A percentile compares a stretch with the other conserved stretches of the same genome.
Evolutionary conservation across 1,140 invertebrate species (phyloP).

Genomic region (Zophobas atratus): DNA sequence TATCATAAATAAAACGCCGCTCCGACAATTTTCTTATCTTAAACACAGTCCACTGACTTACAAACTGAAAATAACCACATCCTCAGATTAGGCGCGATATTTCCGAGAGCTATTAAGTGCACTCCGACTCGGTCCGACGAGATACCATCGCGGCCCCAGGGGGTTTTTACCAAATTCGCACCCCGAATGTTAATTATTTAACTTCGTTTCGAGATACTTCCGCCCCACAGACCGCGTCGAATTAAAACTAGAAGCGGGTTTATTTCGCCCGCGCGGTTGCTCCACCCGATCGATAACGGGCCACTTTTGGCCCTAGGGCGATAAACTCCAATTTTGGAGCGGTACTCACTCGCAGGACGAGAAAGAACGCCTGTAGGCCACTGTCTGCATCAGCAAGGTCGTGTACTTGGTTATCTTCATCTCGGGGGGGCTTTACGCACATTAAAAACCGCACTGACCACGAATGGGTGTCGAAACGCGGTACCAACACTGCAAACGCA

Average conservation of each 20-base stretch:
- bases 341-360: conserved; percentile 62
- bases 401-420: conserved; percentile 65
- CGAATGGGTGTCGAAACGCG: conserved; percentile 4
- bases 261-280: too few species aligned
- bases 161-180: conserved; percentile 59
- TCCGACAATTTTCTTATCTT: conserved; percentile 50
- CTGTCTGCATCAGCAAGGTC: conserved; percentile 60
- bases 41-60: conserved; percentile 55
- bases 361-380: conserved; percentile 61
- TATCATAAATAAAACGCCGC: conserved; percentile 45
- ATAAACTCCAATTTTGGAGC: conserved; percentile 43
- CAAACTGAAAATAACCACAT: conserved; percentile 55
- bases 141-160: conserved; percentile 52
- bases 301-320: not conserved
- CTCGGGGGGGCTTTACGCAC: conserved; percentile 26
- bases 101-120: conserved; percentile 44
- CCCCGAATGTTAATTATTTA: conserved; percentile 60
- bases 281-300: too few species aligned
- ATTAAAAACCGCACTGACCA: conserved; percentile 28
- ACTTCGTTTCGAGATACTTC: conserved; percentile 58
- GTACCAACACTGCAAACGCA: conserved; percentile 16
- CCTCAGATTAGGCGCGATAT: conserved; percentile 52
- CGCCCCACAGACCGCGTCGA: not conserved
- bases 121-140: conserved; percentile 11
- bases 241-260: too few species aligned